phyloP scores from a whole-genome alignment of 1,140 invertebrate genomes.

The Scaptomyza montana region DNA sequence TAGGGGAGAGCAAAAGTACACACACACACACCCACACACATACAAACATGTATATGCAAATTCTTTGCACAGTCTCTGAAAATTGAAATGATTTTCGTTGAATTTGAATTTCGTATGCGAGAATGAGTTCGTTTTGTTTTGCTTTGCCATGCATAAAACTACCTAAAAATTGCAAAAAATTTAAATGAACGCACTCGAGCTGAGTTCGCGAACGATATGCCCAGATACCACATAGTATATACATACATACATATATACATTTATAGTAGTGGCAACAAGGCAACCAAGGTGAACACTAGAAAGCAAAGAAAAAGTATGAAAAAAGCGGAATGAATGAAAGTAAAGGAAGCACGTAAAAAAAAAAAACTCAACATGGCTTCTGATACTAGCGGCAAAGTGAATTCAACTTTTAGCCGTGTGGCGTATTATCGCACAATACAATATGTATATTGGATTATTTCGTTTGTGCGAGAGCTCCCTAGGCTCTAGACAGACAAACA shows the following conservation, averaged over 20 bases:
- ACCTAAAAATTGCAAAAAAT: conserved; percentile 78
- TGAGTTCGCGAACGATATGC: conserved; percentile 24
- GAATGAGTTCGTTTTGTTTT: conserved; percentile 52
- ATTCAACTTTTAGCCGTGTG: neutral
- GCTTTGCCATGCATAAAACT: conserved; percentile 70
- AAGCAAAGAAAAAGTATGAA: conserved; percentile 26
- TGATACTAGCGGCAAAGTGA: too few species aligned
- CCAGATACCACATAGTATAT: conserved; percentile 6
- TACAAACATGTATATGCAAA: conserved; percentile 42
- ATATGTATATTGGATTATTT: conserved; percentile 70
- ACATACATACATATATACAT: neutral
- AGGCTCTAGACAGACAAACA: conserved; percentile 7
- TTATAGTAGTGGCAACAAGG: conserved; percentile 49
- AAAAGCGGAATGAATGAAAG: conserved; percentile 11
- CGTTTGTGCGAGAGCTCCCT: conserved; percentile 61
- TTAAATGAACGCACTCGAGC: conserved; percentile 69
- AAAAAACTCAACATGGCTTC: conserved; percentile 13
- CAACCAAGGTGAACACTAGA: conserved; percentile 35
- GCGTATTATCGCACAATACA: conserved; percentile 79
- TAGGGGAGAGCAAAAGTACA: conserved; percentile 1
- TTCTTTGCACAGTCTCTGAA: conserved; percentile 43
- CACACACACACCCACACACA: conserved; percentile 15
- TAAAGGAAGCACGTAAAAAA: conserved; percentile 10
- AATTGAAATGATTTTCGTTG: conserved; percentile 76
- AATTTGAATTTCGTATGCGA: conserved; percentile 44